Base-by-base conservation (phyloP, 1,140 invertebrate species). In the Helicoverpa zea region DNA sequence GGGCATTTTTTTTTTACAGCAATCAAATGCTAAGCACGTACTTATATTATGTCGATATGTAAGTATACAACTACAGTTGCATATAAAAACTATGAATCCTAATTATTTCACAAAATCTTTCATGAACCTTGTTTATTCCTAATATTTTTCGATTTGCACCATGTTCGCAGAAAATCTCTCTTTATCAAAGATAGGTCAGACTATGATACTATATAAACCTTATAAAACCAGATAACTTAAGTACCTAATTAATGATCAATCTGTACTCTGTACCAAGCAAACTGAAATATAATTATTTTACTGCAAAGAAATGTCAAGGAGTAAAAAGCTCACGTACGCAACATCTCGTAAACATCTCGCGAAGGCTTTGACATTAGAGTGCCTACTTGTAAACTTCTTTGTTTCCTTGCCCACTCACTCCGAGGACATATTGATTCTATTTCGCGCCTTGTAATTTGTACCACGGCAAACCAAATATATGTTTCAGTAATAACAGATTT, bases 281-380 rank as follows among this genome's bases (percentile, higher is more conserved):
- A 66, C 35, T 16, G 35, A 64, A 43, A 49, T 49, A 49, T 68
- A 49, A 16, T 47, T 23, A 23, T 68, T 12, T 29, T 30, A 3
- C 58, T 10, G 35, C 35, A 9, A 43, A 43, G 16, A 68, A 23
- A 68, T 10, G n/a, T 49, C 43, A 49, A 68, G 64, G 64, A 68
- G n/a, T 68, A 68, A 68, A 68, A 68, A 68, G 43, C 64, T 68
- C 43, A 68, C 64, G 64, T 68, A 18, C 64, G n/a, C 43, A 43
- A 51, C 43, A 18, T 64, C 61, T 64, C 35, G 61, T 64, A 64
- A 64, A 64, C 61, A 64, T 47, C 35, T 66, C 14, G 35, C 35
- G 63, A 66, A 47, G 14, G 64, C 64, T 68, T 49, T 68, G 64
- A 3, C 64, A 49, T 49, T 16, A 68, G 64, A 68, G 64, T 68